These are phyloP conservation scores for Buathra laborator DNA, from an alignment of 2,888 invertebrate species.

Conservation along the genomic window DNA sequence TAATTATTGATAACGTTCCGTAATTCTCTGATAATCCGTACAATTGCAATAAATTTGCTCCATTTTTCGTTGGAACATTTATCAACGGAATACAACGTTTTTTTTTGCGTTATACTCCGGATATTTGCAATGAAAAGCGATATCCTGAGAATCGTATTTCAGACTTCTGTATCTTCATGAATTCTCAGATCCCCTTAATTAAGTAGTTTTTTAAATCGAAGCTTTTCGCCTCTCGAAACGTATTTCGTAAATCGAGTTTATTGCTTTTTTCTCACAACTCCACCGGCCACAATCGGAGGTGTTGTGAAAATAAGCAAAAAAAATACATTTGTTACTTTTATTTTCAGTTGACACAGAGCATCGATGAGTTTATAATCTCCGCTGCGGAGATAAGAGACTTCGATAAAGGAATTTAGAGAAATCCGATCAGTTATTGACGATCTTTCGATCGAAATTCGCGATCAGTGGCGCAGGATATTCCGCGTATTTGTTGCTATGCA, in stretches of 20 bases:
- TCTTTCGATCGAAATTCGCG: background rate
- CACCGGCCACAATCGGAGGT: background rate
- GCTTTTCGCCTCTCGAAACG: background rate
- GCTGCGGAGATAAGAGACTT: background rate
- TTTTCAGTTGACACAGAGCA: background rate
- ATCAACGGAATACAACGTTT: background rate
- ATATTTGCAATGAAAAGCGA: background rate
- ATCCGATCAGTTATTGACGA: background rate
- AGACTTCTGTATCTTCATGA: constrained; percentile 5
- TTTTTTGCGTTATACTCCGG: background rate
- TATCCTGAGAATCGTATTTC: background rate
- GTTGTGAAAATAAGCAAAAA: background rate
- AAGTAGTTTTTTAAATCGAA: background rate
- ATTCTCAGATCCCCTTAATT: constrained; percentile 6
- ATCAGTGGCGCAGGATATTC: background rate
- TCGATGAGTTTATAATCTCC: background rate
- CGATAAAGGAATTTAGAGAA: background rate
- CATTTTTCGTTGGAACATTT: background rate
- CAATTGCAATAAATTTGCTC: background rate
- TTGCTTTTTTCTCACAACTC: background rate
- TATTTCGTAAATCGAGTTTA: background rate
- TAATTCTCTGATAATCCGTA: background rate
- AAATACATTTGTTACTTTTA: background rate
- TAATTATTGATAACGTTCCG: background rate
- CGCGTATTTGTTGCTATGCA: constrained; percentile 14